Evolutionary conservation across 2,888 invertebrate species (phyloP), one percentile per base, ranked within the genome.

Genomic region (Lymantria monacha): DNA sequence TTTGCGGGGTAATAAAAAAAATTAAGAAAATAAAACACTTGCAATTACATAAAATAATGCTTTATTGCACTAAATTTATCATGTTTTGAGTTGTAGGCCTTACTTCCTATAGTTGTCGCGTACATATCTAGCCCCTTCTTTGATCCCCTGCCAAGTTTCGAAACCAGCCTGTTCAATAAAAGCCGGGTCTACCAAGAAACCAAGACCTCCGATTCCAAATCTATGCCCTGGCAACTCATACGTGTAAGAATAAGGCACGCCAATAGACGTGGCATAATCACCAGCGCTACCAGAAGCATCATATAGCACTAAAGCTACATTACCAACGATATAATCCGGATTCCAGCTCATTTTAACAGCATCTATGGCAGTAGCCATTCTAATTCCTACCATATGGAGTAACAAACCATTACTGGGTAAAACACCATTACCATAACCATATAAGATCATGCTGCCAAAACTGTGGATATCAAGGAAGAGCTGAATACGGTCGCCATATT

Each of bases 381-480:
- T 57, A 0, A 82, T 68, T 12, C 81, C 92, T 0, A 87, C 53
- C 1, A 71, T 45, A 46, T 85, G 75, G 0, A 93, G 68, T 14
- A 77, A 71, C 0, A 85, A 66, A 38, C 72, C 86, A 55, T 92
- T 92, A 0, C 80, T 73, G 11, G 93, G 93, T 49, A 91, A 69
- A 0, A 69, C 71, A 36, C 78, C 77, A 15, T 55, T 73, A 1
- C 82, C 84, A 13, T 70, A 81, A 0, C 83, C 81, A 44, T 74
- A 84, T 0, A 83, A 59, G 30, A 95, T 73, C 72, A 92, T 93
- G 61, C 92, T 90, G 43, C 95, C 95, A 69, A 93, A 96, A 12
- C 95, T 94, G 77, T 97, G 96, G 44, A 96, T 83, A 9, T 95
- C 93, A 9, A 96, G 66, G 74, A 95, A 96, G 42, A 95, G 85